Base-by-base conservation (phyloP, 1,140 invertebrate species). In the Camponotus floridanus region DNA sequence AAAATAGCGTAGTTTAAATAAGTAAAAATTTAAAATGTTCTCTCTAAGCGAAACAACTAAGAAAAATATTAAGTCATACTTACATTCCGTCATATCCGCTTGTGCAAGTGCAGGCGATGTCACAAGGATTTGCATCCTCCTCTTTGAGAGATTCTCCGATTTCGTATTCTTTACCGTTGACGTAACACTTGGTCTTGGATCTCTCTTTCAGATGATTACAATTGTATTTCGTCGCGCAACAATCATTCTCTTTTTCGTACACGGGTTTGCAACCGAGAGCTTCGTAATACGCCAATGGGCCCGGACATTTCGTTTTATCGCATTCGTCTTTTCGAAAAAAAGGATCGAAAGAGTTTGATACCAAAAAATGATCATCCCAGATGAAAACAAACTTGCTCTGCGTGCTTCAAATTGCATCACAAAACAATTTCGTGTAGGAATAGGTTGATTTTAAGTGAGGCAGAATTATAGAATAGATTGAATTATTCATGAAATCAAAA, bases 81-180 rank as follows among this genome's bases (percentile, higher is more conserved):
- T 71, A 92, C 91, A 31, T 2, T 15, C 21, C 31, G 0, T 64
- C 8, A 0, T 26, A 0, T 18, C 31, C 8, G 8, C 11, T 13
- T 0, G 0, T 0, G 33, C 91, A 92, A 0, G 0, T 3, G 36
- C 92, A 93, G 0, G 1, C 85, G 1, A 86, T 8, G 15, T 92
- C 89, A 42, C 92, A 93, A 36, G 90, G 83, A 68, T 78, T 88
- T 0, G 18, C 0, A n/a, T 93, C 91, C 26, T 92, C 92, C 0
- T 86, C 39, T 21, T 9, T 91, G 5, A 93, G 62, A 0, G 0
- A 0, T 0, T 93, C 90, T 0, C 87, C 88, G 0, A 91, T 13
- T 0, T 21, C 36, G 33, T 93, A 93, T 26, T n/a, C 85, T 5
- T 88, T 42, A 1, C 80, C 86, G 31, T 93, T 92, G 8, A 76